Evolutionary conservation across 37 sponge, comb jelly and placozoan species (phyloP), one percentile per base, ranked within the genome.

Genomic region (Agelas oroides): DNA sequence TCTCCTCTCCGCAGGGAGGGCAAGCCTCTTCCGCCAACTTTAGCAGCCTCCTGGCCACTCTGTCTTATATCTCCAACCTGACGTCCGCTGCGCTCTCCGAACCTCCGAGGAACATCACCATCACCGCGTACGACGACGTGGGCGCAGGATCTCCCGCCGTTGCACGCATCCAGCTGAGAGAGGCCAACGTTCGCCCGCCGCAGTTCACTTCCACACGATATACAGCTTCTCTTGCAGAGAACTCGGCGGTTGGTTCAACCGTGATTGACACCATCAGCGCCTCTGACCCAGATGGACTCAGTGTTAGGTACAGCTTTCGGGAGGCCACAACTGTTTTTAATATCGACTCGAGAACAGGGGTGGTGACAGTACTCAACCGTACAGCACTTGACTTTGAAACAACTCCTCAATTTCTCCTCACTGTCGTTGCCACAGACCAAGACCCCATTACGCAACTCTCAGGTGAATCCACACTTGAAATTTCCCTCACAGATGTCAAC

Each of bases 401-500:
- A 1, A 59, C 53, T 39, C 37, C 79, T n/a, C 20, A 41, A 1
- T 70, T 87, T 37, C n/a, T 17, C 1, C 53, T 88, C 24, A 34
- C 38, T 33, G 73, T 88, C 5, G 32, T 66, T 18, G 93, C 75
- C 16, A 66, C 85, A 34, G 93, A 92, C 59, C 30, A 5, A 5
- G 53, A 88, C 28, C 69, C 65, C 32, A 37, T 73, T 21, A 27
- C 56, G 11, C 66, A 71, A 2, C 38, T 27, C 2, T 33, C 93
- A 8, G 33, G 77, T 12, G 80, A 66, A 73, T 68, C 86, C 32
- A 85, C 76, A 3, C 58, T 92, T 2, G 63, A 30, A 1, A 72
- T 92, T 27, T 56, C 41, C 18, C 35, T 93, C 19, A 65, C 25
- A 3, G 64, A 93, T 65, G 73, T 53, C 34, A 92, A 92, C 65